Conservation (phyloP, 1,140 invertebrate species). For the Delia radicum region DNA sequence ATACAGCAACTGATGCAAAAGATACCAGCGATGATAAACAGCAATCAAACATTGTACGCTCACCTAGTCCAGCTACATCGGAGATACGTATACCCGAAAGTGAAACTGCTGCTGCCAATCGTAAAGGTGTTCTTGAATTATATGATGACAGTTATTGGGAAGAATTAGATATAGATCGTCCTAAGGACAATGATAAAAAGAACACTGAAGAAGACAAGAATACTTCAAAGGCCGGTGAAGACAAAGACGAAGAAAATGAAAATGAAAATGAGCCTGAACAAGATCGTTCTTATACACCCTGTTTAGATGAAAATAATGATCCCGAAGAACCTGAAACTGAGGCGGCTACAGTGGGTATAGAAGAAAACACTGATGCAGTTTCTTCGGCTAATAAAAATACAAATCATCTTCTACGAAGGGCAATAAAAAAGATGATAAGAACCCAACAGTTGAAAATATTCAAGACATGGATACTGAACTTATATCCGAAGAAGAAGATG, state of each 20-base stretch:
- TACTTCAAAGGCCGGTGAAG: too few relatives aligned
- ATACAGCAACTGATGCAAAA: not conserved
- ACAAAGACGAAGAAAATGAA: too few relatives aligned
- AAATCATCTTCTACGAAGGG: not conserved
- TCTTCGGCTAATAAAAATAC: not conserved
- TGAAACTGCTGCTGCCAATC: conserved; percentile 29
- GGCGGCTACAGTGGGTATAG: not conserved
- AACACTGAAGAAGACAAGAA: conserved; percentile 26
- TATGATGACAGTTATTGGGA: conserved; percentile 57
- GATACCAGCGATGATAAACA: not conserved
- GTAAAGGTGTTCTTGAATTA: conserved; percentile 49
- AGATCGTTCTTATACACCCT: conserved; percentile 67
- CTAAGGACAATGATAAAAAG: conserved; percentile 34
- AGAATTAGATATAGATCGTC: conserved; percentile 49
- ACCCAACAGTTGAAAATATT: conserved; percentile 56
- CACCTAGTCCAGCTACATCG: conserved; percentile 37
- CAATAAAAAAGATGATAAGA: conserved; percentile 8
- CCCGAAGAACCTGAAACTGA: conserved; percentile 37
- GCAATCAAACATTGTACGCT: not conserved
- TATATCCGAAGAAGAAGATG: conserved; percentile 69
- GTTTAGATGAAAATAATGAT: conserved; percentile 63
- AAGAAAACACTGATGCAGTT: not conserved
- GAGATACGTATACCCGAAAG: conserved; percentile 30
- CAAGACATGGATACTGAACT: conserved; percentile 70
- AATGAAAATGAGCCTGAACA: conserved; percentile 33